A percentile compares a stretch with the other conserved stretches of the same genome.
Conservation (phyloP, 2,113 vertebrate species). For the Anhinga anhinga region DNA sequence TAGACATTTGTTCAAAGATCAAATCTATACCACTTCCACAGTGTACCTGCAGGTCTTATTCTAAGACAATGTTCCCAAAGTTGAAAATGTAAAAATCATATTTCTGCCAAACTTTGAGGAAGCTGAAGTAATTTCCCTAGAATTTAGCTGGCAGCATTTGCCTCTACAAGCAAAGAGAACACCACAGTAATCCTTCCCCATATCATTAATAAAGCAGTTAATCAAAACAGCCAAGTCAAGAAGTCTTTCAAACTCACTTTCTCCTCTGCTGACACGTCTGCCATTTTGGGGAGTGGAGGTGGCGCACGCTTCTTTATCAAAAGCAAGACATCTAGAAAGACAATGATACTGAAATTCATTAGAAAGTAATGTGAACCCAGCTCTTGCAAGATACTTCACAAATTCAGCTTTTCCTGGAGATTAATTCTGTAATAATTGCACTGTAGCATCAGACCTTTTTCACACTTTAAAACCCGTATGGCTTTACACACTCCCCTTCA, state of each 20-base stretch:
- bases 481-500: not conserved
- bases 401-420: not conserved
- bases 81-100: not conserved
- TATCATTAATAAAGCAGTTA: not conserved
- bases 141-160: not conserved
- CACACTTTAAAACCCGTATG: not conserved
- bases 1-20: not conserved
- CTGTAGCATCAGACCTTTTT: not conserved
- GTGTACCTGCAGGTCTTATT: not conserved
- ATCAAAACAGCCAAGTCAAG: fast-evolving
- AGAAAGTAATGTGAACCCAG: not conserved
- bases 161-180: not conserved
- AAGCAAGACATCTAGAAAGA: constrained; percentile 84
- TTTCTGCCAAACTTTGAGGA: not conserved
- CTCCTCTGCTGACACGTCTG: constrained; percentile 89
- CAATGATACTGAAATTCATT: not conserved
- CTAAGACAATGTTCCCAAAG: not conserved
- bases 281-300: constrained; percentile 84
- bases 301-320: constrained; percentile 89
- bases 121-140: not conserved
- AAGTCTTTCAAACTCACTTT: constrained; percentile 76
- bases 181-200: not conserved
- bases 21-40: not conserved
- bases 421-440: not conserved
- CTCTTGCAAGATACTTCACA: not conserved